These are phyloP conservation scores for Colletes collaris DNA, from an alignment of 2,888 invertebrate species.

Conservation along the genomic window DNA sequence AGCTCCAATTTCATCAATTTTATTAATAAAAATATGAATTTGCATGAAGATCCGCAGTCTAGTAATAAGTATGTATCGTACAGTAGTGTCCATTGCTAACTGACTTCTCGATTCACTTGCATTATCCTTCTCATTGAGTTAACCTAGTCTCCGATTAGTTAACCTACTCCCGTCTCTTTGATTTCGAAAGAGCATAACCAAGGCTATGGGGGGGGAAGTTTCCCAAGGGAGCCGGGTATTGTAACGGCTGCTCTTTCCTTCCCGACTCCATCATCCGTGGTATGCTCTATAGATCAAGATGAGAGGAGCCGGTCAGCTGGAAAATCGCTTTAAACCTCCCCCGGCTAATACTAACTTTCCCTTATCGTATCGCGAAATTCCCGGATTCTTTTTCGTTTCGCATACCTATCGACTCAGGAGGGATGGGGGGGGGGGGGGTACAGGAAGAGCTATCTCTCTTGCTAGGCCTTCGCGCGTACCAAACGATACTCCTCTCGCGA, in stretches of 20 bases:
- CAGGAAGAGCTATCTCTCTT: conserved; percentile 36
- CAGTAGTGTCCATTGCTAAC: not conserved
- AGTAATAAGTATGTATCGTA: too few relatives aligned
- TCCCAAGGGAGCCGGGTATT: conserved; percentile 40
- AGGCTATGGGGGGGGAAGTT: conserved; percentile 31
- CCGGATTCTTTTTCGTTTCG: conserved; percentile 57
- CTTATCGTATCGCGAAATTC: conserved; percentile 68
- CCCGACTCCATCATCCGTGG: conserved; percentile 35
- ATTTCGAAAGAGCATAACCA: conserved; percentile 56
- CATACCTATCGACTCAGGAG: conserved; percentile 34
- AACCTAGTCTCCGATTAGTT: conserved; percentile 64
- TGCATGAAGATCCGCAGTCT: too few relatives aligned
- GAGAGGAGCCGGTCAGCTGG: conserved; percentile 71
- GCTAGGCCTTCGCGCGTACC: conserved; percentile 22
- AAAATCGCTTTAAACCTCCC: conserved; percentile 78
- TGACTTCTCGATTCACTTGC: conserved; percentile 24
- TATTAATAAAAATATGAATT: too few relatives aligned
- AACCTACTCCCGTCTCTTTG: conserved; percentile 52
- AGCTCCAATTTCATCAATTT: too few relatives aligned
- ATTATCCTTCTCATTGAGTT: conserved; percentile 40
- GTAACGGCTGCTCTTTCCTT: conserved; percentile 50
- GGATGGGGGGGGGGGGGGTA: too few relatives aligned
- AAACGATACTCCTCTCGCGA: conserved; percentile 25
- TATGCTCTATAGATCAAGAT: conserved; percentile 65
- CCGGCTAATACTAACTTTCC: conserved; percentile 78